phyloP scores from a whole-genome alignment of 2,113 vertebrate species.

The Hemiscyllium ocellatum region DNA sequence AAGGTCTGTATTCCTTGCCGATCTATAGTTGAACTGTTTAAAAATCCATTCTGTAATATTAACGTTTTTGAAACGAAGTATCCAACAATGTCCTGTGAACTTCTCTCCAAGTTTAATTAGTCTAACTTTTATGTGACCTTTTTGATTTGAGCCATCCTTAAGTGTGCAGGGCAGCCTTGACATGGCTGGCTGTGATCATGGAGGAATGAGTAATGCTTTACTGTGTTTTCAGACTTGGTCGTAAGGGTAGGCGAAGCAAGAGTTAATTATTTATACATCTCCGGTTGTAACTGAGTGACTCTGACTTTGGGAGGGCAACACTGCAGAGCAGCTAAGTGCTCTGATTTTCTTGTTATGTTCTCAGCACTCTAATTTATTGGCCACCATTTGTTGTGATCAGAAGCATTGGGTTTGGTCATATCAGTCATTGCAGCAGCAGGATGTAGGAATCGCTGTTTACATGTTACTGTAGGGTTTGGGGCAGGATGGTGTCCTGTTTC shows the following conservation, averaged over 20 bases:
- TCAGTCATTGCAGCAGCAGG: neutral
- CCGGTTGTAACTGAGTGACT: neutral
- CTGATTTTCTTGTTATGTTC: neutral
- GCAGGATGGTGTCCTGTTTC: neutral
- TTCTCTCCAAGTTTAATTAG: neutral
- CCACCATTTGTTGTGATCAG: neutral
- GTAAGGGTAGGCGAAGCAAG: neutral
- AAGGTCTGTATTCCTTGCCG: neutral
- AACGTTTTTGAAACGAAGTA: conserved; percentile 21
- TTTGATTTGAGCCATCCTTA: neutral
- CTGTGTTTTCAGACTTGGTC: neutral
- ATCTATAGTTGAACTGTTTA: neutral
- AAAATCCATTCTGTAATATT: neutral
- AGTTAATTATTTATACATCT: conserved; percentile 6
- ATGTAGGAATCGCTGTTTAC: neutral
- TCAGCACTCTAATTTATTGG: neutral
- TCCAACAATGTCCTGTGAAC: neutral
- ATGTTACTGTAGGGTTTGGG: neutral
- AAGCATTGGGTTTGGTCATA: conserved; percentile 10
- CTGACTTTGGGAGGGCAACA: neutral
- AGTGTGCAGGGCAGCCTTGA: neutral
- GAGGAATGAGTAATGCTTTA: neutral
- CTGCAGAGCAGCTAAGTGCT: neutral
- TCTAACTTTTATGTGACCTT: neutral
- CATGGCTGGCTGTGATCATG: neutral